Evolutionary conservation across 92 coral and sea anemone species (phyloP).

Genomic region (Actinostola sp.): DNA sequence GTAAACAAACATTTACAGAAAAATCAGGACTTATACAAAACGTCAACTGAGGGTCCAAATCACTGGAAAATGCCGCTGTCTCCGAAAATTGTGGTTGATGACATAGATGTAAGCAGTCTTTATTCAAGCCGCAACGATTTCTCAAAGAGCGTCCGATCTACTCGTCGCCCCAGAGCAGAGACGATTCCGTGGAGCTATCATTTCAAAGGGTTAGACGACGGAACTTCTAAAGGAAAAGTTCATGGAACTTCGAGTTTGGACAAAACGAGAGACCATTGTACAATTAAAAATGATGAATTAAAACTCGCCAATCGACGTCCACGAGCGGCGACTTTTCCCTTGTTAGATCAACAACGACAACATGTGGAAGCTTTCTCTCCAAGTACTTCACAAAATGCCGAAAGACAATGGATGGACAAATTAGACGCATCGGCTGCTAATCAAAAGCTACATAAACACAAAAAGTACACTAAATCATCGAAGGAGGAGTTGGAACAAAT

Average conservation of each 20-base stretch:
- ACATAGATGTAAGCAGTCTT: neutral
- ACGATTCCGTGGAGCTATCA: neutral
- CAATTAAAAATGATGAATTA: neutral
- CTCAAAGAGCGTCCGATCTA: neutral
- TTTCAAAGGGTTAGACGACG: neutral
- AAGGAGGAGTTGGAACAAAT: slow-evolving; percentile 10
- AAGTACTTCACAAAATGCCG: neutral
- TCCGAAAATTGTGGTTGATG: neutral
- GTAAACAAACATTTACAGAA: neutral
- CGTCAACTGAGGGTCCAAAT: neutral
- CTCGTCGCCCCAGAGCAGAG: neutral
- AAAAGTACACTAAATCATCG: slow-evolving; percentile 3
- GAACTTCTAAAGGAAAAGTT: neutral
- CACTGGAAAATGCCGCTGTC: neutral
- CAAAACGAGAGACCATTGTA: neutral
- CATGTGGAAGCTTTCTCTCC: neutral
- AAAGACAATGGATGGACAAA: neutral
- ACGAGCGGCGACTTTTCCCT: slow-evolving; percentile 25
- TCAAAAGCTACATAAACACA: too few species aligned
- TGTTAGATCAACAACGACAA: neutral
- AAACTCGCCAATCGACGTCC: slow-evolving; percentile 4
- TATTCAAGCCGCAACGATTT: neutral
- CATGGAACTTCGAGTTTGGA: neutral
- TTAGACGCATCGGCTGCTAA: neutral
- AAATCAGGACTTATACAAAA: neutral